Conservation (phyloP, 2,113 vertebrate species). For the Panthera leo region DNA sequence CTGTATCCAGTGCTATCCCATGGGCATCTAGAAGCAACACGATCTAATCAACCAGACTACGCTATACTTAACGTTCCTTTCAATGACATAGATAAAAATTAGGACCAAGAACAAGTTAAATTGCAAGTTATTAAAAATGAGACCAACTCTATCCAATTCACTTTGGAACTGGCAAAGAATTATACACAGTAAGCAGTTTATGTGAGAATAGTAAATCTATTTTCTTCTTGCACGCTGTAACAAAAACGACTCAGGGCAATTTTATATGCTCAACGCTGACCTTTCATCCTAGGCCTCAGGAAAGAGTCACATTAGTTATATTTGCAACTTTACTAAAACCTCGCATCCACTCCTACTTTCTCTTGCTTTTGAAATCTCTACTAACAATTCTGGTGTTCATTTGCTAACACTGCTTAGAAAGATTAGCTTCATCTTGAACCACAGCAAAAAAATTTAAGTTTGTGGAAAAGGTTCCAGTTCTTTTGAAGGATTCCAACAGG, state of each 20-base stretch:
- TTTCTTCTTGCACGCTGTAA: not conserved
- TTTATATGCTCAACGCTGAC: not conserved
- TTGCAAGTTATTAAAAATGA: not conserved
- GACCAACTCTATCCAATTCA: not conserved
- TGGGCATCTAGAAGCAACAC: not conserved
- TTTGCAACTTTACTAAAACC: not conserved
- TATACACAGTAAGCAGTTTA: not conserved
- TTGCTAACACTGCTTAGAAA: not conserved
- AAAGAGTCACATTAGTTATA: not conserved
- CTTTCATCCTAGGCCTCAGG: not conserved
- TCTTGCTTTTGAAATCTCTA: not conserved
- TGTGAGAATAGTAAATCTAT: not conserved
- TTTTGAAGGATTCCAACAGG: conserved; percentile 32
- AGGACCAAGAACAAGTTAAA: conserved; percentile 9
- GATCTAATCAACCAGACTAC: not conserved
- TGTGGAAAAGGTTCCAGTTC: not conserved
- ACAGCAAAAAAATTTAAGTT: not conserved
- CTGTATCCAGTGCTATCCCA: not conserved
- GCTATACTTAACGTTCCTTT: not conserved
- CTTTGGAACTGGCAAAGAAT: not conserved
- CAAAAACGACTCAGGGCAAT: not conserved
- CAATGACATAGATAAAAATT: not conserved
- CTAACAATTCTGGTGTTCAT: not conserved
- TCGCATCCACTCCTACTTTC: not conserved
- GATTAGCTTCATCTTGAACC: not conserved